These are phyloP conservation scores for Atethmia centrago DNA, from an alignment of 2,888 invertebrate species.

Conservation along the genomic window DNA sequence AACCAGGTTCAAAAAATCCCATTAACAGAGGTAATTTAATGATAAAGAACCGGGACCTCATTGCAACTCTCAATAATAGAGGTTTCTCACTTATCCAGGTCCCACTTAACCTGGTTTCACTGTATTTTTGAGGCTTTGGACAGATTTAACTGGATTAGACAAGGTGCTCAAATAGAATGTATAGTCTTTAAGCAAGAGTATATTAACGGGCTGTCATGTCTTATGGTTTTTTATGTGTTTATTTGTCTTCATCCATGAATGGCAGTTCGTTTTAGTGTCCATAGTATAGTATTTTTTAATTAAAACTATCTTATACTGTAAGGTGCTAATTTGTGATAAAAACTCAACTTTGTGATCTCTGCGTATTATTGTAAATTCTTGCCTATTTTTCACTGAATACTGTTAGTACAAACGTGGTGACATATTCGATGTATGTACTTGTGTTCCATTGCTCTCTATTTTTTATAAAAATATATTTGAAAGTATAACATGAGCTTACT, in stretches of 20 bases:
- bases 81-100: no score
- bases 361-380: conserved; percentile 73
- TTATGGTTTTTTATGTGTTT: conserved; percentile 13
- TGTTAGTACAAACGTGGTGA: conserved; percentile 77
- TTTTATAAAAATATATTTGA: conserved; percentile 66
- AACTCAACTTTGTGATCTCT: conserved; percentile 77
- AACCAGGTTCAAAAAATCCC: no score
- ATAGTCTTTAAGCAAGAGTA: conserved; percentile 23
- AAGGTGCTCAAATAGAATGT: conserved; percentile 23
- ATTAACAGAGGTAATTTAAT: no score
- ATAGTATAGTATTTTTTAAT: conserved; percentile 38
- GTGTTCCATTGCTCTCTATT: conserved; percentile 80
- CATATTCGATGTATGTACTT: conserved; percentile 71
- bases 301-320: conserved; percentile 43
- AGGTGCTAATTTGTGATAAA: conserved; percentile 81
- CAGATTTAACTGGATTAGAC: conserved; percentile 24
- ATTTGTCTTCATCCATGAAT: conserved; percentile 6
- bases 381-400: conserved; percentile 70
- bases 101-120: no score
- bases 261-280: conserved; percentile 29
- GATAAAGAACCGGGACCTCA: no score
- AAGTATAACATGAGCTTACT: conserved; percentile 21
- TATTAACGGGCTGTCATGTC: conserved; percentile 12
- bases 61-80: no score
- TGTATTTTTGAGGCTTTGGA: conserved; percentile 27